Conservation (phyloP, 2,888 invertebrate genomes). For the Acleris literana region DNA sequence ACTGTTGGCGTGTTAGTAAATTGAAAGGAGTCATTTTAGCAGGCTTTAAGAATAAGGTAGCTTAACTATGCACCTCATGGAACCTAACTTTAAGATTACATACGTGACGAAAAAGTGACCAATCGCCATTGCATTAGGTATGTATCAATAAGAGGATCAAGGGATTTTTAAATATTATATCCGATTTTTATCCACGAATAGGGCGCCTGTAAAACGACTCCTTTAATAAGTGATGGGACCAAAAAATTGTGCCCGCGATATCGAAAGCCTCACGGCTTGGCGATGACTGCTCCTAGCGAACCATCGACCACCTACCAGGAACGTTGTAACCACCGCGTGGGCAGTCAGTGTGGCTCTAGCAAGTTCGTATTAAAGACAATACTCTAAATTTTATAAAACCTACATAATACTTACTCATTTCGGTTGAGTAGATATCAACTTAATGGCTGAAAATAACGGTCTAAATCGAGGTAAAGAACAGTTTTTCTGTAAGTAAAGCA, state of each 20-base stretch:
- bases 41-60: slow-evolving; percentile 34
- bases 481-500: slow-evolving; percentile 12
- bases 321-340: slow-evolving; percentile 14
- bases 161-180: slow-evolving; percentile 7
- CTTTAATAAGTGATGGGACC: slow-evolving; percentile 74
- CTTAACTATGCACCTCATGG: slow-evolving; percentile 10
- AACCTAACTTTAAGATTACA: not conserved
- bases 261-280: slow-evolving; percentile 43
- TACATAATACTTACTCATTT: slow-evolving; percentile 46
- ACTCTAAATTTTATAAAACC: slow-evolving; percentile 46
- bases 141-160: slow-evolving; percentile 20
- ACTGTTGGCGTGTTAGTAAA: slow-evolving; percentile 49
- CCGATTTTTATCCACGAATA: slow-evolving; percentile 10
- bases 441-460: slow-evolving; percentile 20
- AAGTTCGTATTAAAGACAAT: slow-evolving; percentile 57
- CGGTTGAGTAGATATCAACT: slow-evolving; percentile 42
- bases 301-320: slow-evolving; percentile 1
- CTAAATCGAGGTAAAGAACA: slow-evolving; percentile 15
- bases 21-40: slow-evolving; percentile 48
- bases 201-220: slow-evolving; percentile 49
- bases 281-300: slow-evolving; percentile 42
- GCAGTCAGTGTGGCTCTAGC: slow-evolving; percentile 38
- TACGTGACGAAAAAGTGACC: no score
- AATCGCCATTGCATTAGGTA: slow-evolving; percentile 10
- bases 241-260: slow-evolving; percentile 58